Evolutionary conservation across 1,140 invertebrate genomes (phyloP).

Genomic region (Scaptomyza graminum): DNA sequence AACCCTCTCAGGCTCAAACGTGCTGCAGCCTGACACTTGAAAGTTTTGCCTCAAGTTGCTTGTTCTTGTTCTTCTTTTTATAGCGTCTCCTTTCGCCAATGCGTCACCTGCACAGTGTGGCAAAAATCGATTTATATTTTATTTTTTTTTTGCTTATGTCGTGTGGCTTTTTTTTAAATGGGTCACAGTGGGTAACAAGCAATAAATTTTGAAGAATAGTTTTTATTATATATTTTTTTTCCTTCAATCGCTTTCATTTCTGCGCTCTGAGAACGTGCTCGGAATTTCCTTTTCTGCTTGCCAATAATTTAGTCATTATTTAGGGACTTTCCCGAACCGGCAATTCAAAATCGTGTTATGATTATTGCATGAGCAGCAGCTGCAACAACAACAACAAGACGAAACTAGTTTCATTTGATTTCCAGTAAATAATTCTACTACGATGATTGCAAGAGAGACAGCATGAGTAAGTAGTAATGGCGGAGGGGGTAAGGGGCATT

Average conservation of each 20-base stretch:
- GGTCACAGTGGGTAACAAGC: not conserved
- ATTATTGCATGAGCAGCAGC: slow-evolving; percentile 34
- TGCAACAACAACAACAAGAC: slow-evolving; percentile 8
- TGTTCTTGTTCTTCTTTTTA: not conserved
- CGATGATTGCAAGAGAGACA: slow-evolving; percentile 43
- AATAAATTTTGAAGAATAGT: no score
- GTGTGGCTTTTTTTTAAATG: not conserved
- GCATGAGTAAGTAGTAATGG: not conserved
- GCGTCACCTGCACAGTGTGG: slow-evolving; percentile 40
- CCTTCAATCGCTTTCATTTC: no score
- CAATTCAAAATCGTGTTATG: slow-evolving; percentile 52
- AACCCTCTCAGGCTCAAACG: slow-evolving; percentile 14
- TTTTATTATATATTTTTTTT: no score
- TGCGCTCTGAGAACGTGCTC: not conserved
- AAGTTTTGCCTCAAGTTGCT: slow-evolving; percentile 7
- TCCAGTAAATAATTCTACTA: slow-evolving; percentile 66
- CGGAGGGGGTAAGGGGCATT: not conserved
- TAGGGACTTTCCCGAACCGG: slow-evolving; percentile 37
- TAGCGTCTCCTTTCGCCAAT: slow-evolving; percentile 19
- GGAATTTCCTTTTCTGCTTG: not conserved
- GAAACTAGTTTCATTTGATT: slow-evolving; percentile 71
- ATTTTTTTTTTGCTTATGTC: not conserved
- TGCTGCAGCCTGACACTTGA: slow-evolving; percentile 2
- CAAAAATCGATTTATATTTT: slow-evolving; percentile 35
- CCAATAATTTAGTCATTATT: slow-evolving; percentile 3